Conservation (phyloP, 2,113 vertebrate genomes). For the Toxotes jaculatrix region DNA sequence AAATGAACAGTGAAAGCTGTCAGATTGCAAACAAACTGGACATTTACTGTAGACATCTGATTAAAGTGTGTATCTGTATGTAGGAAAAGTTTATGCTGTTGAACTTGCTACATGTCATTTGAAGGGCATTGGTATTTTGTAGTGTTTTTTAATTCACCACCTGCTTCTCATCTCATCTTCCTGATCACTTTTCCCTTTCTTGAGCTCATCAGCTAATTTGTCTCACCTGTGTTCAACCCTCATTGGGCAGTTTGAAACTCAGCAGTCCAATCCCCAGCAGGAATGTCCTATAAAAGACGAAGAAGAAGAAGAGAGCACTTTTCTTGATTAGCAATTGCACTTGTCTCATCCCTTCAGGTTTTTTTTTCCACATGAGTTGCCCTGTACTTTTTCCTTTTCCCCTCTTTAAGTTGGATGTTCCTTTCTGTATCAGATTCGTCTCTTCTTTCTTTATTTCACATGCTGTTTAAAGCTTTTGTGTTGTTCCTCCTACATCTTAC, state of each 20-base stretch:
- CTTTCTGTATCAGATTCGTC: background rate
- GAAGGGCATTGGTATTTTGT: background rate
- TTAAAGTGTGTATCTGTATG: no score
- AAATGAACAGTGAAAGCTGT: background rate
- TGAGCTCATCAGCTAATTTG: background rate
- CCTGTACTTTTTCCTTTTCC: background rate
- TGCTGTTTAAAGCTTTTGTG: background rate
- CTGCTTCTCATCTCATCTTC: background rate
- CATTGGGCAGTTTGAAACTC: background rate
- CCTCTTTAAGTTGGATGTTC: background rate
- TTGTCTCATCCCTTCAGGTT: background rate
- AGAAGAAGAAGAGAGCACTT: background rate
- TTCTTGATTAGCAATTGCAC: background rate
- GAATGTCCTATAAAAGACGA: no score
- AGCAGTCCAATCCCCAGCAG: background rate
- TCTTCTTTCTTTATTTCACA: background rate
- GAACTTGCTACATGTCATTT: no score
- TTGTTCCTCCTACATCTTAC: background rate
- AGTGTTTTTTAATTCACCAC: no score
- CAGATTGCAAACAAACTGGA: background rate
- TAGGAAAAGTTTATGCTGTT: no score
- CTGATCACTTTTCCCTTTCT: background rate
- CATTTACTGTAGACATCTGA: no score
- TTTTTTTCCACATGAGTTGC: background rate
- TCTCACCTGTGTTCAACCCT: constrained; percentile 1